These are phyloP conservation scores for Oreocharis arfaki DNA, from an alignment of 2,113 vertebrate species.

Conservation along the genomic window DNA sequence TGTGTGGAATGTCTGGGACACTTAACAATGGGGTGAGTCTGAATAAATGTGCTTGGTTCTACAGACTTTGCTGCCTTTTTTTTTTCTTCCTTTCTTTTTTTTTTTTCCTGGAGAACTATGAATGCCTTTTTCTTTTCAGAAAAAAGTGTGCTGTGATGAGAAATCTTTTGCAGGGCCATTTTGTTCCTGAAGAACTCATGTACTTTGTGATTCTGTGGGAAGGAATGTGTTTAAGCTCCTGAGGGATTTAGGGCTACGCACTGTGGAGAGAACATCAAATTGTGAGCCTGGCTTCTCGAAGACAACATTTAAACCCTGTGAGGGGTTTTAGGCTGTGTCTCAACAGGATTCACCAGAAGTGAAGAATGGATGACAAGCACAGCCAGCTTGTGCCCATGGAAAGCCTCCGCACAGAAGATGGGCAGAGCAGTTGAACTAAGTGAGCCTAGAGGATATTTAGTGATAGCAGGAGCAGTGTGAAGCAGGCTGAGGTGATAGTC, in stretches of 20 bases:
- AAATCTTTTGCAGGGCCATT: neutral
- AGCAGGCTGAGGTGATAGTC: neutral
- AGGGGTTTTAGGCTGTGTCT: neutral
- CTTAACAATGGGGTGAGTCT: neutral
- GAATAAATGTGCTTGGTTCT: neutral
- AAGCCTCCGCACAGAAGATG: neutral
- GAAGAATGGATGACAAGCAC: neutral
- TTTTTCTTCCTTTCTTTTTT: accelerated
- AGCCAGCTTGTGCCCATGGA: neutral
- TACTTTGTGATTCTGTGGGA: neutral
- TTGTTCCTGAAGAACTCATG: neutral
- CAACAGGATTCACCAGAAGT: neutral
- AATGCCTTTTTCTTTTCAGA: neutral
- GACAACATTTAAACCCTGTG: neutral
- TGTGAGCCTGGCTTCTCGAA: neutral
- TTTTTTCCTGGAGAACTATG: neutral
- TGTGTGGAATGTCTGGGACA: neutral
- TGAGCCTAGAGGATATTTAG: neutral
- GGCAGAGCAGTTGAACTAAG: neutral
- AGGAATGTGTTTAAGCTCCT: neutral
- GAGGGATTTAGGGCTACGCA: neutral
- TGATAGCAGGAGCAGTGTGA: neutral
- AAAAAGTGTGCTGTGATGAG: neutral
- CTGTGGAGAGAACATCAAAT: neutral
- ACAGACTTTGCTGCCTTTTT: neutral